A percentile compares a stretch with the other conserved stretches of the same genome.
Conservation (phyloP, 1,140 invertebrate genomes). For the Micrasema minimum region DNA sequence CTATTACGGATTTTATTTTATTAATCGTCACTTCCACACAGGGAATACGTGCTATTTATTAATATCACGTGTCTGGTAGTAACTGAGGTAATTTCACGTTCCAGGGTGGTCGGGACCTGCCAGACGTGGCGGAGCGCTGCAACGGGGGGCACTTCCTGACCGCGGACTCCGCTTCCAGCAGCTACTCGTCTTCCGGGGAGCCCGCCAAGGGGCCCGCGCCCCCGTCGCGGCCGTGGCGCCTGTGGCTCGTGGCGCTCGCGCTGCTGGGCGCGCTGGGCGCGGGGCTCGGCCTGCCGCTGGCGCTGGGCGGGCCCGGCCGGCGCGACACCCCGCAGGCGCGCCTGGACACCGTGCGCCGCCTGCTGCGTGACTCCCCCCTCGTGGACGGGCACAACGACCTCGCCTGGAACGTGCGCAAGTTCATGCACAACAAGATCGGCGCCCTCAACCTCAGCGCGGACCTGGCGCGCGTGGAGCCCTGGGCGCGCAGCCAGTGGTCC, state of each 20-base stretch:
- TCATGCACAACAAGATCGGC: slow-evolving; percentile 83
- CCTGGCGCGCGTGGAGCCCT: slow-evolving; percentile 78
- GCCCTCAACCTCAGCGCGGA: slow-evolving; percentile 82
- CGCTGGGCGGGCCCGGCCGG: slow-evolving; percentile 63
- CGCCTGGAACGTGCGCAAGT: slow-evolving; percentile 85
- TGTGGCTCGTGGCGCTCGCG: slow-evolving; percentile 61
- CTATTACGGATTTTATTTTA: too few species aligned
- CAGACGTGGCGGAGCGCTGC: slow-evolving; percentile 65
- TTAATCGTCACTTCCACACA: too few species aligned
- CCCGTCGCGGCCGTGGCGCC: slow-evolving; percentile 60
- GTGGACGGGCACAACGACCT: slow-evolving; percentile 88
- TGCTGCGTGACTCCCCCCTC: slow-evolving; percentile 71
- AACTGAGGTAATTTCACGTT: slow-evolving; percentile 2
- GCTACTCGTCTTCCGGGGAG: slow-evolving; percentile 63
- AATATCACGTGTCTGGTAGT: too few species aligned
- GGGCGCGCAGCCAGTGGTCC: slow-evolving; percentile 83
- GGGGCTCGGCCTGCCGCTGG: slow-evolving; percentile 62
- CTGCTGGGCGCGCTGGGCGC: slow-evolving; percentile 62
- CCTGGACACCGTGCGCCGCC: slow-evolving; percentile 67
- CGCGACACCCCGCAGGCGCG: slow-evolving; percentile 69
- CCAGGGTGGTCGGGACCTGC: slow-evolving; percentile 59
- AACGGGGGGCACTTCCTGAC: slow-evolving; percentile 63
- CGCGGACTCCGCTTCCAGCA: slow-evolving; percentile 62
- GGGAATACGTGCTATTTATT: too few species aligned
- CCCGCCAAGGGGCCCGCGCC: slow-evolving; percentile 60